Conservation (phyloP, 1,140 invertebrate genomes). For the Rhopalosiphum maidis region DNA sequence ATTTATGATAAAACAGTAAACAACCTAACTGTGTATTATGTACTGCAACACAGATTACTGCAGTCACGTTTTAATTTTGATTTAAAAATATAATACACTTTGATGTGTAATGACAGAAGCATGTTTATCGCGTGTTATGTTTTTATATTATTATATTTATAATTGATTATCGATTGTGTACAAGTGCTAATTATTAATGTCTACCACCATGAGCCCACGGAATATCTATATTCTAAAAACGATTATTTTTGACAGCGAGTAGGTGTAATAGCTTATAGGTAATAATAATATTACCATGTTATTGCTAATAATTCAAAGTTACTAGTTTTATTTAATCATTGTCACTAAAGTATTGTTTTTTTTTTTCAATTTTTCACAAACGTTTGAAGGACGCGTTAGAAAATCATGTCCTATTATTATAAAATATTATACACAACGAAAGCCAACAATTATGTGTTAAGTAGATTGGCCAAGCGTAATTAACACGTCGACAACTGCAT, state of each 20-base stretch:
- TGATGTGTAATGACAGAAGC: not conserved
- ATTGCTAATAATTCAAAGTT: not conserved
- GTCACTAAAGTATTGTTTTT: not conserved
- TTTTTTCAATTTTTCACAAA: not conserved
- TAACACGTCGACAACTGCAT: not conserved
- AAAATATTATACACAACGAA: not conserved
- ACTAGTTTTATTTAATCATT: not conserved
- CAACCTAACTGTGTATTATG: not conserved
- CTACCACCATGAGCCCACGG: not conserved
- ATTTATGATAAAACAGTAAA: not conserved
- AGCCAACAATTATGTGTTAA: not conserved
- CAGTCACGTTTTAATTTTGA: not conserved
- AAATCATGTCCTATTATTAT: not conserved
- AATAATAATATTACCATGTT: not conserved
- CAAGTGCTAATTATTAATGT: slow-evolving; percentile 31
- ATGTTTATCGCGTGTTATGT: not conserved
- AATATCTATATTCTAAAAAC: slow-evolving; percentile 8
- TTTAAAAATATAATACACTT: not conserved
- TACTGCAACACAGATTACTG: not conserved
- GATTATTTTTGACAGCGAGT: slow-evolving; percentile 21
- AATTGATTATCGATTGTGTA: slow-evolving; percentile 4
- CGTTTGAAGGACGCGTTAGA: not conserved
- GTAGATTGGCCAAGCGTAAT: not conserved
- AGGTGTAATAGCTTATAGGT: slow-evolving; percentile 12
- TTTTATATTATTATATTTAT: not conserved